Evolutionary conservation across 1,140 invertebrate genomes (phyloP).

Genomic region (Luehdorfia chinensis): DNA sequence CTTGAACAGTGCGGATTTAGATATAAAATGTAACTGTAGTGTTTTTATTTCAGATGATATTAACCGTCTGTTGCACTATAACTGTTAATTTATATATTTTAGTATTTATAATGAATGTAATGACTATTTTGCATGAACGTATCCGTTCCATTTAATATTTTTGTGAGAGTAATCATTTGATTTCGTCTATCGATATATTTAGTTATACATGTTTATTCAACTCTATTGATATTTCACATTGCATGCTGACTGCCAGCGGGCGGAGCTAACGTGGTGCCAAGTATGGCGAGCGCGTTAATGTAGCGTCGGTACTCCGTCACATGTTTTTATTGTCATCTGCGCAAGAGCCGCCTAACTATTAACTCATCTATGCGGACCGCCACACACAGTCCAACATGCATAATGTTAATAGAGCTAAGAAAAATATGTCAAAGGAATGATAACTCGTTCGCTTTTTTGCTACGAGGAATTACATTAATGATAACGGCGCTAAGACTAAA

Average conservation of each 20-base stretch:
- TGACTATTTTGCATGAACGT: no score
- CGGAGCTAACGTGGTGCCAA: constrained; percentile 64
- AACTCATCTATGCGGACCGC: constrained; percentile 51
- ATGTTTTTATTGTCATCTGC: constrained; percentile 63
- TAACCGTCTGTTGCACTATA: no score
- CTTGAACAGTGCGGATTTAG: no score
- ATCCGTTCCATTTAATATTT: no score
- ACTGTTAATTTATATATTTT: no score
- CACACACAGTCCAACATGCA: constrained; percentile 40
- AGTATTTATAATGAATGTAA: no score
- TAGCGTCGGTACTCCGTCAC: constrained; percentile 49
- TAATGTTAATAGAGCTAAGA: constrained; percentile 11
- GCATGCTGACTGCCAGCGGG: constrained; percentile 49
- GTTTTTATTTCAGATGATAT: no score
- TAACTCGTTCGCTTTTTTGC: constrained; percentile 1
- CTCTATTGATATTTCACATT: constrained; percentile 54
- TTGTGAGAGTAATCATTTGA: no score
- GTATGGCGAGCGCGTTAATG: constrained; percentile 73
- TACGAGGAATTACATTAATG: not conserved
- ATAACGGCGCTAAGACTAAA: no score
- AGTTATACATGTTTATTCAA: constrained; percentile 32
- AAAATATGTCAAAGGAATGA: constrained; percentile 1
- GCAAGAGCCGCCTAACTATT: constrained; percentile 42
- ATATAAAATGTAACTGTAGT: no score
- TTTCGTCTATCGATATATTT: constrained; percentile 6